phyloP scores from a whole-genome alignment of 2,113 vertebrate species.

The Genyomyrus donnyi region DNA sequence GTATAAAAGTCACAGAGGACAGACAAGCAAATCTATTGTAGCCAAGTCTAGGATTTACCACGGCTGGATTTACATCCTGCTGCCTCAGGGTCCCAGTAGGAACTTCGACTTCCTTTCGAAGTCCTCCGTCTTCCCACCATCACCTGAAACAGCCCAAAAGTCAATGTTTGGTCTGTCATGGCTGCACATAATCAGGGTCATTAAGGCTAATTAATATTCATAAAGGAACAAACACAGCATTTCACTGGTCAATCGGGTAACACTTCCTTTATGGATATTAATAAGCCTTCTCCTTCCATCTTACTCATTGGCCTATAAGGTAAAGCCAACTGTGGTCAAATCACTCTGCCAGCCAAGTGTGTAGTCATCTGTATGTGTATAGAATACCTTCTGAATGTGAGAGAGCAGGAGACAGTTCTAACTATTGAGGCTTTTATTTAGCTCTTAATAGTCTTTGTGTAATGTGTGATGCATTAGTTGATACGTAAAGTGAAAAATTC shows the following conservation, averaged over 20 bases:
- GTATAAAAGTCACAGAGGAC: not conserved
- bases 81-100: too few species aligned
- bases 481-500: not conserved
- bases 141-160: not conserved
- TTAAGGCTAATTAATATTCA: not conserved
- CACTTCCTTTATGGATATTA: too few species aligned
- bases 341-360: too few species aligned
- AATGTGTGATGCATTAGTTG: not conserved
- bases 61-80: not conserved
- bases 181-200: not conserved
- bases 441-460: not conserved
- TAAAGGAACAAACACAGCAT: not conserved
- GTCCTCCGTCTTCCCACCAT: not conserved
- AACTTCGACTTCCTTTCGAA: not conserved
- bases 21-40: not conserved
- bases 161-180: not conserved
- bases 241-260: not conserved
- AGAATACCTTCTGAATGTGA: not conserved
- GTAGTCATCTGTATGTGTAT: not conserved
- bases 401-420: not conserved
- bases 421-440: not conserved
- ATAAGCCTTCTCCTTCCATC: too few species aligned
- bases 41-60: not conserved
- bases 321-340: not conserved
- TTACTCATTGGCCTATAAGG: not conserved